Evolutionary conservation across 1,140 invertebrate species (phyloP).

Genomic region (Hypsibius dujardini): DNA sequence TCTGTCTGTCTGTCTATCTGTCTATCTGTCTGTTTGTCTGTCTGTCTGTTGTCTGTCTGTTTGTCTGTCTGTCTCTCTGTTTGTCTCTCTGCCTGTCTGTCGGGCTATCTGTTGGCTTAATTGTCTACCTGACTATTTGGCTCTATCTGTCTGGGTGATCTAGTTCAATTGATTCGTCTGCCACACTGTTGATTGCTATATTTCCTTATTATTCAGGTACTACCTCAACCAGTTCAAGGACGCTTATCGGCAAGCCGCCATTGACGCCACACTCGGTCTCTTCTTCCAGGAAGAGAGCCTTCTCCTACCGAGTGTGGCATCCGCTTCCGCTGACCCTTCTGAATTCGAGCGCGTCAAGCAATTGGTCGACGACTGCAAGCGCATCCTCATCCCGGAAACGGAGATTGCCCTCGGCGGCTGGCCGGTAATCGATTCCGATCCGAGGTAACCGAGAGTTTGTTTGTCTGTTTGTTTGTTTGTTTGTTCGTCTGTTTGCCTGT

Average conservation of each 20-base stretch:
- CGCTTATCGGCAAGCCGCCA: conserved; percentile 77
- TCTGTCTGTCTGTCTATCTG: too few relatives aligned
- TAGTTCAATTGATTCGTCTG: too few relatives aligned
- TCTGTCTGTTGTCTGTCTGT: too few relatives aligned
- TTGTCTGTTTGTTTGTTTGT: too few relatives aligned
- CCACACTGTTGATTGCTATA: too few relatives aligned
- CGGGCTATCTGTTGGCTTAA: too few relatives aligned
- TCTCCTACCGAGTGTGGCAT: conserved; percentile 41
- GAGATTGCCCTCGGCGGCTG: conserved; percentile 75
- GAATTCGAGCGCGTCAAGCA: conserved; percentile 59
- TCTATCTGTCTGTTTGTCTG: too few relatives aligned
- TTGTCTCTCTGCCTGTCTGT: too few relatives aligned
- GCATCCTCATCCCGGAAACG: conserved; percentile 62
- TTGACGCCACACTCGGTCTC: conserved; percentile 77
- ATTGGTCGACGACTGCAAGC: conserved; percentile 83
- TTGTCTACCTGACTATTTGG: too few relatives aligned
- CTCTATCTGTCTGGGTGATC: too few relatives aligned
- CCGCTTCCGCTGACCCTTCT: conserved; percentile 39
- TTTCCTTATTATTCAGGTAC: conserved; percentile 48
- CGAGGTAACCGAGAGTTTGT: conserved; percentile 36
- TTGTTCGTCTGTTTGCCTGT: too few relatives aligned
- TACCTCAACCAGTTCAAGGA: conserved; percentile 91
- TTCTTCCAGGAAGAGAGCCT: conserved; percentile 39
- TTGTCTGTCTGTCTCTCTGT: too few relatives aligned
- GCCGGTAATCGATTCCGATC: conserved; percentile 86